phyloP scores from a whole-genome alignment of 2,888 invertebrate genomes.

The Apodemia hepburni region DNA sequence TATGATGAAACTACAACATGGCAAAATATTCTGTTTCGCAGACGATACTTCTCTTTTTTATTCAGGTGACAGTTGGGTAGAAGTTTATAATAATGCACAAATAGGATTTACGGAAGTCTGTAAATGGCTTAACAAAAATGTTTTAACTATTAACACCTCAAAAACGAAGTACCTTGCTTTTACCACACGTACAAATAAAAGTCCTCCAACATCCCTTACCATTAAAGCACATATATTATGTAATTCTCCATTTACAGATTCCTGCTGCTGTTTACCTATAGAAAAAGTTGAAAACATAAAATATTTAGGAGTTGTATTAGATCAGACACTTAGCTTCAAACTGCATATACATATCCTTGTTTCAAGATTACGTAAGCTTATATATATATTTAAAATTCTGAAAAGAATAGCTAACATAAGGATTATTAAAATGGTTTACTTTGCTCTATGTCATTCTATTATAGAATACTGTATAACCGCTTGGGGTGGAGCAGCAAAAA shows the following conservation, averaged over 20 bases:
- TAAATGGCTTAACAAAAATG: constrained; percentile 5
- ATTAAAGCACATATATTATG: neutral
- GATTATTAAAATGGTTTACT: constrained; percentile 7
- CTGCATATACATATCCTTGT: neutral
- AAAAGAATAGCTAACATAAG: neutral
- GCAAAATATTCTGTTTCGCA: constrained; percentile 5
- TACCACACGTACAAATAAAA: neutral
- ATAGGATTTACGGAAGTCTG: neutral
- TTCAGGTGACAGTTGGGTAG: neutral
- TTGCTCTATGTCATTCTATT: constrained; percentile 18
- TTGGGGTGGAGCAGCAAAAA: constrained; percentile 24
- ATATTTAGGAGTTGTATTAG: constrained; percentile 17
- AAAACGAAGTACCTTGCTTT: neutral
- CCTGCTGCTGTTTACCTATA: neutral
- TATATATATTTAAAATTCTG: constrained; percentile 2
- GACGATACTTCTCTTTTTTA: neutral
- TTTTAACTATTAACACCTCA: neutral
- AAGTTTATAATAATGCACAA: neutral
- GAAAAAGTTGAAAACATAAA: neutral
- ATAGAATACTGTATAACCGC: constrained; percentile 20
- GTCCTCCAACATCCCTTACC: neutral
- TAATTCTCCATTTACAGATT: neutral
- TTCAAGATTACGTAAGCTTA: constrained; percentile 5
- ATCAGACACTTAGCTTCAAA: neutral
- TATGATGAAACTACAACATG: neutral